A percentile compares a stretch with the other conserved stretches of the same genome.
Evolutionary conservation across 2,113 vertebrate species (phyloP).

Genomic region (Campylomormyrus tamandua): DNA sequence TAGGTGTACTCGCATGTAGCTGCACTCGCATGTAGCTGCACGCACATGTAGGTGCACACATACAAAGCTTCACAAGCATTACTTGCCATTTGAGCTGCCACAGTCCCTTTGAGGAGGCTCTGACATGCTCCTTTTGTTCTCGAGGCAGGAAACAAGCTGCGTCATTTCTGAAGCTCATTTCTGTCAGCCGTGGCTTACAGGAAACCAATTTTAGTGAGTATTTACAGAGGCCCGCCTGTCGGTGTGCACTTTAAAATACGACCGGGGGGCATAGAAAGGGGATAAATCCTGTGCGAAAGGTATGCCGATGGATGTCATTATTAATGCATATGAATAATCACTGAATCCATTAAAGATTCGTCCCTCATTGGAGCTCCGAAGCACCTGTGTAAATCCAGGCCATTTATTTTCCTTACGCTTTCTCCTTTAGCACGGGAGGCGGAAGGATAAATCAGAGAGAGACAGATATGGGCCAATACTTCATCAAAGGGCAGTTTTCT

Average conservation of each 20-base stretch:
- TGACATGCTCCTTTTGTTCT: not conserved
- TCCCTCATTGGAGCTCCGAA: slow-evolving; percentile 12
- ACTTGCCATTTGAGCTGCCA: not conserved
- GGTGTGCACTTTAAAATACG: slow-evolving; percentile 17
- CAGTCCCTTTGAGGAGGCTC: not conserved
- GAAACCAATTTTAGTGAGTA: not conserved
- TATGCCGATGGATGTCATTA: not conserved
- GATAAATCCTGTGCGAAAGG: not conserved
- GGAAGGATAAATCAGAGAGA: slow-evolving; percentile 42
- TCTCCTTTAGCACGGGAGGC: slow-evolving; percentile 20
- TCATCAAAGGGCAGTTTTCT: slow-evolving; percentile 40
- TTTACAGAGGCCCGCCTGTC: not conserved
- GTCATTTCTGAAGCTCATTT: not conserved
- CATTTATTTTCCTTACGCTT: slow-evolving; percentile 23
- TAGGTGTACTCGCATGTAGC: too few relatives aligned
- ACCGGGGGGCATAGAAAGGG: not conserved
- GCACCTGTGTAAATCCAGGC: slow-evolving; percentile 42
- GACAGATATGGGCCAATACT: slow-evolving; percentile 44
- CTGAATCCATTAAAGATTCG: slow-evolving; percentile 31
- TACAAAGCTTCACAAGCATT: not conserved
- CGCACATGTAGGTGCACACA: not conserved
- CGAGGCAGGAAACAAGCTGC: not conserved
- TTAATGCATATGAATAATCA: slow-evolving; percentile 4
- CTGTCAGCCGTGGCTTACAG: not conserved
- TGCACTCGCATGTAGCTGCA: not conserved